These are phyloP conservation scores for Mus musculus DNA, from an alignment of 2,113 vertebrate genomes.

Conservation along the genomic window DNA sequence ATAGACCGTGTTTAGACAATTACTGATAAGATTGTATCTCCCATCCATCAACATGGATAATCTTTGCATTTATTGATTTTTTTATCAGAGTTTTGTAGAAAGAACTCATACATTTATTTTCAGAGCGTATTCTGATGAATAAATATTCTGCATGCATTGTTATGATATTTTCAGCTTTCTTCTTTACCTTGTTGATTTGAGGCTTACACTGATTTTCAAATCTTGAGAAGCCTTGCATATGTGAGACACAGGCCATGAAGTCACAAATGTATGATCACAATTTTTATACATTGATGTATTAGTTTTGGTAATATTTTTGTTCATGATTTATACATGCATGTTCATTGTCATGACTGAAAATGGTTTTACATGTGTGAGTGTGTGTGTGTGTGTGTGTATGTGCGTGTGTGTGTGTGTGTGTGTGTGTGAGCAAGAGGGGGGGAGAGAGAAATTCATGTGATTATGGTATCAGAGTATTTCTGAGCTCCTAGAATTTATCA, in stretches of 20 bases:
- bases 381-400: not conserved
- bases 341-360: not conserved
- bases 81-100: not conserved
- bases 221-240: not conserved
- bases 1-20: not conserved
- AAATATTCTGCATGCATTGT: not conserved
- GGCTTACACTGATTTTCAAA: not conserved
- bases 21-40: not conserved
- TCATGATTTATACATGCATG: not conserved
- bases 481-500: not conserved
- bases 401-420: not conserved
- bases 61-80: not conserved
- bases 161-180: not conserved
- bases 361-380: not conserved
- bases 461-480: not conserved
- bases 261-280: not conserved
- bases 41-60: not conserved
- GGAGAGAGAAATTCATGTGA: not conserved
- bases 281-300: not conserved
- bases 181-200: not conserved
- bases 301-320: not conserved
- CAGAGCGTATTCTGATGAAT: not conserved
- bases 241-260: not conserved
- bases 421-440: not conserved
- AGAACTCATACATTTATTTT: not conserved